Evolutionary conservation across 2,888 invertebrate species (phyloP), one percentile per base, ranked within the genome.

Genomic region (Cephonodes hylas): DNA sequence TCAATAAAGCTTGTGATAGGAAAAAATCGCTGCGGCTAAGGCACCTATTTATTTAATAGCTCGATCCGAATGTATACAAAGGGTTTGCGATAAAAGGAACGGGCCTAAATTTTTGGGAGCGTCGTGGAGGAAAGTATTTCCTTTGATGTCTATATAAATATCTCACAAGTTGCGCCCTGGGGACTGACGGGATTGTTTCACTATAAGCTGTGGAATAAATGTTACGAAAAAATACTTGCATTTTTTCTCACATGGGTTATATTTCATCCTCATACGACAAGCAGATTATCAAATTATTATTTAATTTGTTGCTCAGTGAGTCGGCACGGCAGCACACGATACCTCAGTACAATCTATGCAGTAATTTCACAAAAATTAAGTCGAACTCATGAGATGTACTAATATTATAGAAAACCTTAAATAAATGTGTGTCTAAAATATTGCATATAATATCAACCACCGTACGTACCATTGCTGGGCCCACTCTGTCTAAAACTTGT

Each of bases 11-110:
- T 45, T 45, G 3, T 46, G 46, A 46, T 46, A 23, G 46, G 27
- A 31, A 48, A 27, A 48, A 31, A 18, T 31, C 18, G 27, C 18
- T 31, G n/a, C 1, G 27, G 4, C 4, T 10, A 15, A 31, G 53
- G 70, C 66, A 70, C 73, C 73, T 68, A 72, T 68, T 76, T 75
- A 79, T 81, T 80, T 79, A 78, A 79, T 81, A 77, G 77, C 74
- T 76, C 73, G 74, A 79, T 80, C 71, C 66, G 46, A 70, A 74
- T 71, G 69, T 68, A 70, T 68, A 69, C 70, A 75, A 77, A 77
- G 73, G 66, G 70, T 64, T 61, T 23, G 68, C 68, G 73, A 79
- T 76, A 78, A 77, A 79, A 75, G 72, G 72, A 78, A 75, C 70
- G 69, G 70, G 66, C 69, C 67, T 64, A 72, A 75, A 62, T 74